Evolutionary conservation across 1,140 invertebrate species (phyloP).

Genomic region (Maconellicoccus hirsutus): DNA sequence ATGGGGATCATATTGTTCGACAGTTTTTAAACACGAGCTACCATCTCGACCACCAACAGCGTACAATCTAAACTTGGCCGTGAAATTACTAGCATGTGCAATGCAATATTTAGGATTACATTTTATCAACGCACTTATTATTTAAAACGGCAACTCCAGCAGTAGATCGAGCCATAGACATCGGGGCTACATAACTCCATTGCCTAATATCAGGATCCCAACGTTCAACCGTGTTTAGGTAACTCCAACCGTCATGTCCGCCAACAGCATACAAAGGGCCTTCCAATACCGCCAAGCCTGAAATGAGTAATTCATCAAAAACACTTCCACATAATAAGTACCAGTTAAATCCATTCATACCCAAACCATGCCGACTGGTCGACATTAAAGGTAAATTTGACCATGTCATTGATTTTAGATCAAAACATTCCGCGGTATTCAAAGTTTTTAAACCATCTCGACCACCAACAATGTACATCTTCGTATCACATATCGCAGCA

Average conservation of each 20-base stretch:
- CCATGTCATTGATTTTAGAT: constrained; percentile 66
- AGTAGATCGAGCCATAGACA: constrained; percentile 74
- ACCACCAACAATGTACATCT: constrained; percentile 72
- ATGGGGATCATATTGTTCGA: constrained; percentile 73
- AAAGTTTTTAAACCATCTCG: constrained; percentile 88
- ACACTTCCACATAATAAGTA: not conserved
- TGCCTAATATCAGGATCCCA: constrained; percentile 76
- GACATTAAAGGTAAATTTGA: constrained; percentile 68
- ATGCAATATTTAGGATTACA: not conserved
- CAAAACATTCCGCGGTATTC: constrained; percentile 76
- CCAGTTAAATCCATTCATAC: constrained; percentile 32
- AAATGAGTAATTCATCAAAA: not conserved
- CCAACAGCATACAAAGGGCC: constrained; percentile 88
- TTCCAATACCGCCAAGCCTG: constrained; percentile 72
- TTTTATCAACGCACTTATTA: constrained; percentile 41
- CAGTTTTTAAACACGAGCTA: constrained; percentile 75
- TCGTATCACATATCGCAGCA: constrained; percentile 72
- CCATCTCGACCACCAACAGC: constrained; percentile 88
- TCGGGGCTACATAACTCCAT: constrained; percentile 79
- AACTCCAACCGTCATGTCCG: constrained; percentile 90
- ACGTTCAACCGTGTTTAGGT: constrained; percentile 80
- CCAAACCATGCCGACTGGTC: constrained; percentile 78
- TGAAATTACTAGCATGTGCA: too few relatives aligned
- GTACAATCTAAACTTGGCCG: constrained; percentile 52
- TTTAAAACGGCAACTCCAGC: constrained; percentile 79